Evolutionary conservation across 53 echinoderm and acorn worm genomes (phyloP).

Genomic region (Crossaster papposus): DNA sequence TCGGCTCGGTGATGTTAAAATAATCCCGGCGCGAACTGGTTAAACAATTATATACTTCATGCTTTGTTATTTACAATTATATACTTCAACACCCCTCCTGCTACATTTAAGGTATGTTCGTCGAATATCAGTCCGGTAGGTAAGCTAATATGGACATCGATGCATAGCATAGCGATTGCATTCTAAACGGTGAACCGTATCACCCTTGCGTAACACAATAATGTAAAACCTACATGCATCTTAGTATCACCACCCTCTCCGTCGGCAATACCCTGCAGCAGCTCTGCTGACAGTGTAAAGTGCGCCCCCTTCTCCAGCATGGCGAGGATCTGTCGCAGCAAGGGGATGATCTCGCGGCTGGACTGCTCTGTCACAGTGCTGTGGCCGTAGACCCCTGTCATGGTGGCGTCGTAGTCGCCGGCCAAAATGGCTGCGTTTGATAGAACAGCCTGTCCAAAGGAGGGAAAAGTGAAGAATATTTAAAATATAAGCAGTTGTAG

Average conservation of each 20-base stretch:
- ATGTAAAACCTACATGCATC: neutral
- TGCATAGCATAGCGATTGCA: too few species aligned
- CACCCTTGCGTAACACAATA: too few species aligned
- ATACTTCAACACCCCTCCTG: too few species aligned
- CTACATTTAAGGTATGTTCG: too few species aligned
- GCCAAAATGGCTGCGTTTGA: slow-evolving; percentile 83
- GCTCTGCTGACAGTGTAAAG: slow-evolving; percentile 81
- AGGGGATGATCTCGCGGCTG: slow-evolving; percentile 90
- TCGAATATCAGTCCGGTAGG: too few species aligned
- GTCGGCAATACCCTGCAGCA: slow-evolving; percentile 62
- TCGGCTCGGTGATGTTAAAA: too few species aligned
- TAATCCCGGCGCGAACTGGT: too few species aligned
- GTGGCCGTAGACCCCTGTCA: slow-evolving; percentile 95
- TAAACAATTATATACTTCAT: too few species aligned
- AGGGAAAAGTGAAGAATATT: neutral
- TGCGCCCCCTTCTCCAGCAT: slow-evolving; percentile 97
- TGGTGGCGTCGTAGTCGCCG: slow-evolving; percentile 93
- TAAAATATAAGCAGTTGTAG: neutral
- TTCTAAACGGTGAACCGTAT: neutral
- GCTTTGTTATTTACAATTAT: too few species aligned
- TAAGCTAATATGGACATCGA: too few species aligned
- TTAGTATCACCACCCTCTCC: slow-evolving; percentile 22
- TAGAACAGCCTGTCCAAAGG: slow-evolving; percentile 67
- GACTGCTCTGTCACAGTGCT: slow-evolving; percentile 77
- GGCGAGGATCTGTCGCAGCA: slow-evolving; percentile 85